These are phyloP conservation scores for Brachionus koreanus DNA, from an alignment of 1,140 invertebrate genomes.

Conservation along the genomic window DNA sequence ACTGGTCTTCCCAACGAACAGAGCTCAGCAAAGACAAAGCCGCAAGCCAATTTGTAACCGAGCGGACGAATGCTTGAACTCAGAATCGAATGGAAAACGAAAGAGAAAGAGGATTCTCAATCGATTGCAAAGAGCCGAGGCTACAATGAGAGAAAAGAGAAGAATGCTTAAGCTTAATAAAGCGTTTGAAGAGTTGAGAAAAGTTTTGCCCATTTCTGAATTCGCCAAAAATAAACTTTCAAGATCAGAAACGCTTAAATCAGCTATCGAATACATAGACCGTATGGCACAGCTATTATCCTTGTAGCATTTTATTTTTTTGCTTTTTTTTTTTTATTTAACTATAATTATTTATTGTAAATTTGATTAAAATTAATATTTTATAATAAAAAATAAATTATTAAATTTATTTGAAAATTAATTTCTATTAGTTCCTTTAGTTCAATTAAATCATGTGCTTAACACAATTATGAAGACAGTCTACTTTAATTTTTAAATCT, in stretches of 20 bases:
- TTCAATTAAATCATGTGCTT: too few relatives aligned
- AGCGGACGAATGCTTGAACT: not conserved
- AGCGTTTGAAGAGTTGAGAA: conserved; percentile 45
- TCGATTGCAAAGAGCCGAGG: conserved; percentile 32
- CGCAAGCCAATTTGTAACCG: not conserved
- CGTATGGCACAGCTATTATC: conserved; percentile 24
- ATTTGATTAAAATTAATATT: not conserved
- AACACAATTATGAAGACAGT: too few relatives aligned
- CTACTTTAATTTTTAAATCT: too few relatives aligned
- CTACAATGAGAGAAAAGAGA: conserved; percentile 41
- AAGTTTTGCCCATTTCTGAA: conserved; percentile 37
- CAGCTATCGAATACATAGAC: conserved; percentile 45
- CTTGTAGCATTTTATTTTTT: not conserved
- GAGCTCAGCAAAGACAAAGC: not conserved
- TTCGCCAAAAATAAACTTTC: conserved; percentile 44
- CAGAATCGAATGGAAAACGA: not conserved
- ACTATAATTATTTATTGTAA: not conserved
- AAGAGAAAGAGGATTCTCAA: conserved; percentile 43
- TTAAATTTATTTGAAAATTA: too few relatives aligned
- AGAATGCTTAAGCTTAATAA: conserved; percentile 44
- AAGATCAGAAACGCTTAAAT: conserved; percentile 39
- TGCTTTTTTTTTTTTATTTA: not conserved
- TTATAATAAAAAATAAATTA: conserved; percentile 5
- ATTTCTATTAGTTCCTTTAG: too few relatives aligned
- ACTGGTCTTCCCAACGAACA: not conserved